A percentile compares a stretch with the other conserved stretches of the same genome.
Evolutionary conservation across 2,888 invertebrate species (phyloP).

Genomic region (Euplexia lucipara): DNA sequence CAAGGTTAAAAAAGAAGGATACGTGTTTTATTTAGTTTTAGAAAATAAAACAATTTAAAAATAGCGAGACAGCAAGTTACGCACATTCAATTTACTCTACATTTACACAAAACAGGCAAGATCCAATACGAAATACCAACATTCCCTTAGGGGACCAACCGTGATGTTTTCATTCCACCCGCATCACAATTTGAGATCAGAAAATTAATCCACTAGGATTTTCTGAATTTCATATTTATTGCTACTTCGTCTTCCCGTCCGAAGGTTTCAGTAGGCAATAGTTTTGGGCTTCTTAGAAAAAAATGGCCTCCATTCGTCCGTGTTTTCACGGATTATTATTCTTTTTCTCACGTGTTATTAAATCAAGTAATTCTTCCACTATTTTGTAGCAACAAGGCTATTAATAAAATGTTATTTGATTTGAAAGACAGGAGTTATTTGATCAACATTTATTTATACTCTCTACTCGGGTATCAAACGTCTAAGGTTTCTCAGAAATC

Average conservation of each 20-base stretch:
- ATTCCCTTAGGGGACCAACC: slow-evolving; percentile 43
- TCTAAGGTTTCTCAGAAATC: slow-evolving; percentile 42
- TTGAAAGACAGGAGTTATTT: slow-evolving; percentile 46
- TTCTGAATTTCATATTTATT: slow-evolving; percentile 67
- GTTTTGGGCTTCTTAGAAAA: slow-evolving; percentile 63
- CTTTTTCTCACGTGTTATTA: slow-evolving; percentile 68
- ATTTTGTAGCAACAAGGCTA: slow-evolving; percentile 19
- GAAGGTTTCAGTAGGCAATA: slow-evolving; percentile 44
- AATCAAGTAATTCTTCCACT: slow-evolving; percentile 55
- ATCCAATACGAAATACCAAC: slow-evolving; percentile 41
- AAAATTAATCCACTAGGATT: slow-evolving; percentile 66
- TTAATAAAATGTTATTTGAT: slow-evolving; percentile 41
- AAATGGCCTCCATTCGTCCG: slow-evolving; percentile 60
- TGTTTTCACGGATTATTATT: slow-evolving; percentile 66
- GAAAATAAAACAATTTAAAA: slow-evolving; percentile 2
- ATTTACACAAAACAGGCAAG: slow-evolving; percentile 6
- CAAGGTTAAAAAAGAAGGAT: too few relatives aligned
- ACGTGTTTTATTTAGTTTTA: too few relatives aligned
- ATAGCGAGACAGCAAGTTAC: not conserved
- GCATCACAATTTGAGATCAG: slow-evolving; percentile 63
- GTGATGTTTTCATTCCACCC: slow-evolving; percentile 51
- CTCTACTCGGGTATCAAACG: slow-evolving; percentile 31
- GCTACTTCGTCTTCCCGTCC: slow-evolving; percentile 40
- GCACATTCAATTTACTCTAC: slow-evolving; percentile 20
- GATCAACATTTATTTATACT: slow-evolving; percentile 43